Evolutionary conservation across 2,797 vertebrate genomes (phyloP).

Genomic region (Gouania willdenowi): DNA sequence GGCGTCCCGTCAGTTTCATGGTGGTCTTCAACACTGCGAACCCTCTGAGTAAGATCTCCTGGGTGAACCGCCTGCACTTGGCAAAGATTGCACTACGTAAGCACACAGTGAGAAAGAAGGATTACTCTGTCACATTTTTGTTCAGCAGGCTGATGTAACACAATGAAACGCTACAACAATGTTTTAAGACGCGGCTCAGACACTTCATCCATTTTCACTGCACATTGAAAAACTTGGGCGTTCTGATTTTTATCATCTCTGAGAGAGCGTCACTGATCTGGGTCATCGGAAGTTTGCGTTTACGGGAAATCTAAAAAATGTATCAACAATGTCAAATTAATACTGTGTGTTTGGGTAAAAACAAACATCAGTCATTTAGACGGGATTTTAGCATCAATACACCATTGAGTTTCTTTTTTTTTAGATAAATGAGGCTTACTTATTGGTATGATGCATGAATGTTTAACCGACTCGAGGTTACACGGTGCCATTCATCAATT

Average conservation of each 20-base stretch:
- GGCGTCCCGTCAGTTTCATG: conserved; percentile 92
- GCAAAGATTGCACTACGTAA: conserved; percentile 85
- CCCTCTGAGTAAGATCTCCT: conserved; percentile 92
- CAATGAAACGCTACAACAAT: conserved; percentile 40
- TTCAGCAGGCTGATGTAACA: conserved; percentile 53
- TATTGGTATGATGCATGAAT: too few species aligned
- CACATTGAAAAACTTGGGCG: conserved; percentile 8
- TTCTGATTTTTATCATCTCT: conserved; percentile 22
- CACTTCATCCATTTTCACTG: conserved; percentile 24
- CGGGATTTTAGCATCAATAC: too few species aligned
- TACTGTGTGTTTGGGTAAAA: not conserved
- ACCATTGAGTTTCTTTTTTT: too few species aligned
- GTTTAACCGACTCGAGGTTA: too few species aligned
- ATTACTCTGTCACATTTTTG: conserved; percentile 35
- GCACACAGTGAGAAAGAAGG: conserved; percentile 12
- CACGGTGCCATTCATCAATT: too few species aligned
- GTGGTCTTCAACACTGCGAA: conserved; percentile 94
- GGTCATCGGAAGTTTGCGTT: conserved; percentile 20
- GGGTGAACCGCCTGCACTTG: conserved; percentile 93
- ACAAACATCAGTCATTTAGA: not conserved
- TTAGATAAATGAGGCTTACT: too few species aligned
- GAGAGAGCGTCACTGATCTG: conserved; percentile 1
- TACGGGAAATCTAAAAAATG: conserved; percentile 1
- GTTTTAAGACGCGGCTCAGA: conserved; percentile 26
- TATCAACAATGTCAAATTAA: conserved; percentile 1